Conservation (phyloP, 2,797 vertebrate genomes). For the Lophius americanus region DNA sequence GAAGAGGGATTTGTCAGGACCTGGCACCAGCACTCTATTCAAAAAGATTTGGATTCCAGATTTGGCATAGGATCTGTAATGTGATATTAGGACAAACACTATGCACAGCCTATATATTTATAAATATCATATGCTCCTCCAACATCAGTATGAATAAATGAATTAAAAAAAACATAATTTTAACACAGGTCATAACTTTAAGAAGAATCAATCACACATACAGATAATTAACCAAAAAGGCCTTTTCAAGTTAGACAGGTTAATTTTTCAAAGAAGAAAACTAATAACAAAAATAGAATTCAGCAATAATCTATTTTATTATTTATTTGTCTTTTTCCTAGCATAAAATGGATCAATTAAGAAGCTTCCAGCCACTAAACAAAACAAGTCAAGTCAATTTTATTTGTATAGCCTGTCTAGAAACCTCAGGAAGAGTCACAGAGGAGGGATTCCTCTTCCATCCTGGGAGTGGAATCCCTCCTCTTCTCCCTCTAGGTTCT, state of each 20-base stretch:
- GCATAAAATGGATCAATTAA: too few species aligned
- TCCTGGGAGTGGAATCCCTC: too few species aligned
- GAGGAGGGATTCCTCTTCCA: too few species aligned
- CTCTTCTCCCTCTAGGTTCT: too few species aligned
- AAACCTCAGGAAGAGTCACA: too few species aligned
- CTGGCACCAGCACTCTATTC: not conserved
- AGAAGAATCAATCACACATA: not conserved
- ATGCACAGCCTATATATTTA: not conserved
- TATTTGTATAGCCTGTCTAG: too few species aligned
- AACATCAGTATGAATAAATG: not conserved
- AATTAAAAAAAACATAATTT: not conserved
- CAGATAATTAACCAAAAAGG: not conserved
- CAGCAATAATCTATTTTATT: constrained; percentile 1
- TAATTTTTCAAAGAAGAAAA: not conserved
- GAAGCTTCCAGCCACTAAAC: too few species aligned
- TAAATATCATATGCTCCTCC: not conserved
- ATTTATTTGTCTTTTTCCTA: constrained; percentile 5
- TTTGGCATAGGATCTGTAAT: not conserved
- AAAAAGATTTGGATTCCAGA: not conserved
- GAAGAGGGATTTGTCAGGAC: too few species aligned
- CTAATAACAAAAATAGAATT: not conserved
- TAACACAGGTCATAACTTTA: not conserved
- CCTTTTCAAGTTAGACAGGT: not conserved
- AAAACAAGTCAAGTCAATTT: too few species aligned
- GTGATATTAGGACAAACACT: not conserved